Evolutionary conservation across 2,113 vertebrate species (phyloP).

Genomic region (Amazona vittata): DNA sequence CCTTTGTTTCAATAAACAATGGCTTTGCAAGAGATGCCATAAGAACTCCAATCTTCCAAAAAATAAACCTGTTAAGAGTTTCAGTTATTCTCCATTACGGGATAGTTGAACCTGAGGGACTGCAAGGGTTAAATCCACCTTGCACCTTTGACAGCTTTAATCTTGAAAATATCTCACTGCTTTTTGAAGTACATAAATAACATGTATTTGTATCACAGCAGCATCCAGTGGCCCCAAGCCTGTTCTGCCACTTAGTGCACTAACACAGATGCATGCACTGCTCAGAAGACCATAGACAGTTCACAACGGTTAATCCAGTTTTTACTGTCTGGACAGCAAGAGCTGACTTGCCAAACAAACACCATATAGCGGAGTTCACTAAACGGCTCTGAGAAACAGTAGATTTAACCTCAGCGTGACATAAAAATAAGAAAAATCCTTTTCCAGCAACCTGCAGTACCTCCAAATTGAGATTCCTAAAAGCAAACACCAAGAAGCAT

Average conservation of each 20-base stretch:
- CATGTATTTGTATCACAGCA: neutral
- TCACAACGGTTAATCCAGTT: neutral
- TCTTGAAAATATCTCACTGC: neutral
- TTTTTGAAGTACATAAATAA: neutral
- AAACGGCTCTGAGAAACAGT: neutral
- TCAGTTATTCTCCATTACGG: neutral
- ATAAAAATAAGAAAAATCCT: neutral
- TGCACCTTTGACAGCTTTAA: neutral
- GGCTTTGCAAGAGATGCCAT: neutral
- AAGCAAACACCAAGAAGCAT: neutral
- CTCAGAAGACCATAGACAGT: neutral
- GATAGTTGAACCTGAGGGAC: neutral
- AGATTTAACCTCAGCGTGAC: neutral
- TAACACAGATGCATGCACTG: accelerated
- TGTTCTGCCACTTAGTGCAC: neutral
- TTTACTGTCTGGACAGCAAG: neutral
- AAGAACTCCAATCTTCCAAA: neutral
- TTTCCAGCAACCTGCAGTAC: neutral
- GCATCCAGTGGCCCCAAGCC: neutral
- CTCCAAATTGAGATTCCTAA: neutral
- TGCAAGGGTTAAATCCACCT: neutral
- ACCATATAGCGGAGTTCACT: neutral
- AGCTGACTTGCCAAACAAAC: neutral
- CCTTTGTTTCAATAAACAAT: neutral
- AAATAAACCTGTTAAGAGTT: neutral